A percentile compares a stretch with the other conserved stretches of the same genome.
Conservation (phyloP, 2,888 invertebrate species). For the Xylota segnis region DNA sequence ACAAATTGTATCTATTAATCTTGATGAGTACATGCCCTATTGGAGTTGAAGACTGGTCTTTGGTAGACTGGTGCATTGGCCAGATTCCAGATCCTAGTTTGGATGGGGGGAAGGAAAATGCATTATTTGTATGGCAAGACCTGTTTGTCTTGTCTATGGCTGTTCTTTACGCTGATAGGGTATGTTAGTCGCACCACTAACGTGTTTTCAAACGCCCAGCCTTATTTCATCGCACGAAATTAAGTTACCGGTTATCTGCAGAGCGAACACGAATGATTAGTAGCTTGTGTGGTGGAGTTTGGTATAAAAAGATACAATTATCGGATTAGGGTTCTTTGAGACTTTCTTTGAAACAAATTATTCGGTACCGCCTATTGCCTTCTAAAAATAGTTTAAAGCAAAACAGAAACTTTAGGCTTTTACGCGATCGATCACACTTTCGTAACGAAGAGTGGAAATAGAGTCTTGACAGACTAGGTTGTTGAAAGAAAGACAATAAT, state of each 20-base stretch:
- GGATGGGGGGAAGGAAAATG: too few species aligned
- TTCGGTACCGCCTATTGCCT: not conserved
- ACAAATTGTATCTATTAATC: not conserved
- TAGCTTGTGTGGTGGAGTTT: not conserved
- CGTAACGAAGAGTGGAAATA: too few species aligned
- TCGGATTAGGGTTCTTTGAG: not conserved
- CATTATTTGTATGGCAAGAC: too few species aligned
- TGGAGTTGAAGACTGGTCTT: not conserved
- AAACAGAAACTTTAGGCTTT: not conserved
- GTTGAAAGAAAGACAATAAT: too few species aligned
- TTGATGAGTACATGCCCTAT: not conserved
- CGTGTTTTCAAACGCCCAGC: not conserved
- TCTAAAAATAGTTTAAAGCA: not conserved
- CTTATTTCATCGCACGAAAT: not conserved
- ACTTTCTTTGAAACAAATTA: not conserved
- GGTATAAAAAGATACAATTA: slow-evolving; percentile 2
- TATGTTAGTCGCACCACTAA: not conserved
- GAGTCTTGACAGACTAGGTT: too few species aligned
- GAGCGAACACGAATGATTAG: not conserved
- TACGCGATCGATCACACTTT: too few species aligned
- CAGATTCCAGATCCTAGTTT: too few species aligned
- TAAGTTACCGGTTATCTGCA: not conserved
- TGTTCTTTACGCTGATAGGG: not conserved
- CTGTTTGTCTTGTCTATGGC: not conserved
- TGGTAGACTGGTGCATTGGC: too few species aligned